Evolutionary conservation across 2,888 invertebrate genomes (phyloP).

Genomic region (Eurytoma californica): DNA sequence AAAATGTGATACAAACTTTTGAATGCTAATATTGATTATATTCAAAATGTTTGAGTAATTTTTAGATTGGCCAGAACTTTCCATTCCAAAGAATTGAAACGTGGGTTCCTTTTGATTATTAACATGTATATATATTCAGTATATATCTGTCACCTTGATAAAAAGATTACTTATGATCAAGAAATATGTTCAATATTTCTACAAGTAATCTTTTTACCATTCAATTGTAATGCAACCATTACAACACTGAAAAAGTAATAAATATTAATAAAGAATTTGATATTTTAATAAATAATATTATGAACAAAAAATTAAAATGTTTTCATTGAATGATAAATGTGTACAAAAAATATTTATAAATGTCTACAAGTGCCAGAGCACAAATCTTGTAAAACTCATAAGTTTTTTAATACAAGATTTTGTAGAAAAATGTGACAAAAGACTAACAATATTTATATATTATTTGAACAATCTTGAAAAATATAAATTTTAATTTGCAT

Average conservation of each 20-base stretch:
- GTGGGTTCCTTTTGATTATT: conserved; percentile 31
- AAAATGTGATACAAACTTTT: conserved; percentile 14
- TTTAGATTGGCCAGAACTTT: conserved; percentile 20
- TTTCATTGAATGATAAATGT: neutral
- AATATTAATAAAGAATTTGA: conserved; percentile 33
- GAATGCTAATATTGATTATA: neutral
- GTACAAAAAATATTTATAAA: conserved; percentile 13
- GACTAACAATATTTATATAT: too few species aligned
- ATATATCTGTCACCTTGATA: neutral
- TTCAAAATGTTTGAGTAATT: conserved; percentile 4
- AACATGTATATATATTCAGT: conserved; percentile 4
- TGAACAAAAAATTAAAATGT: neutral
- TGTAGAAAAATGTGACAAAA: too few species aligned
- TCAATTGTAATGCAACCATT: conserved; percentile 8
- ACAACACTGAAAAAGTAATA: conserved; percentile 4
- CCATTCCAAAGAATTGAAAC: conserved; percentile 35
- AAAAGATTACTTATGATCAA: conserved; percentile 5
- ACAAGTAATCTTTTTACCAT: neutral
- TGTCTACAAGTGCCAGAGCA: conserved; percentile 9
- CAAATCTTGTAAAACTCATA: conserved; percentile 18
- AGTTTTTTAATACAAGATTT: neutral
- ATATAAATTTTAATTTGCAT: conserved; percentile 10
- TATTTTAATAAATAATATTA: conserved; percentile 24
- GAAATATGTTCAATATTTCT: neutral
- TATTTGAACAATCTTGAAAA: conserved; percentile 10